Evolutionary conservation across 2,113 vertebrate species (phyloP).

Genomic region (Galemys pyrenaicus): DNA sequence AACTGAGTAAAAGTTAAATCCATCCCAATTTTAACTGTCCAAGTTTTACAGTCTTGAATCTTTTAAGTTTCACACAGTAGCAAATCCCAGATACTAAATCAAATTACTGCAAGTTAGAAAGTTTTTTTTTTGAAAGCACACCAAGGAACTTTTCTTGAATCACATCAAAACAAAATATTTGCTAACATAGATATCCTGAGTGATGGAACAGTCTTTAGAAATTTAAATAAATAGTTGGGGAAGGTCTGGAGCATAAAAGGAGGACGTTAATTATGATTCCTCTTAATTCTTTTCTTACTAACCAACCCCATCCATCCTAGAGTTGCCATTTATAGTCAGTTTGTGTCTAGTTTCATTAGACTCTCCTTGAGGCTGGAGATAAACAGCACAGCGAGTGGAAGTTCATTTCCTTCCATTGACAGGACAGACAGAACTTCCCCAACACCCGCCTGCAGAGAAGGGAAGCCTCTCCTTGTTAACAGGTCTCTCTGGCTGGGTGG

Average conservation of each 20-base stretch:
- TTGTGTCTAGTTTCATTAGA: not conserved
- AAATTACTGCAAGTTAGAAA: not conserved
- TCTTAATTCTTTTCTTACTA: conserved; percentile 8
- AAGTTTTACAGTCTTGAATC: conserved; percentile 28
- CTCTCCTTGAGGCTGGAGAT: not conserved
- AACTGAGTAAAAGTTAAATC: conserved; percentile 34
- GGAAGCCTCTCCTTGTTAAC: not conserved
- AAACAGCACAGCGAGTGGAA: not conserved
- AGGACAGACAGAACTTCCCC: not conserved
- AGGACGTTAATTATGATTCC: not conserved
- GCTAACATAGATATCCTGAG: not conserved
- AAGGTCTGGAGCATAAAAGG: not conserved
- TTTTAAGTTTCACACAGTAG: not conserved
- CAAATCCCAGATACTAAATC: not conserved
- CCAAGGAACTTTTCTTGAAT: not conserved
- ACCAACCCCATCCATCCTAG: not conserved
- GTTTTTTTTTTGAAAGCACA: not conserved
- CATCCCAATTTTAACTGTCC: conserved; percentile 30
- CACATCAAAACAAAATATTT: conserved; percentile 13
- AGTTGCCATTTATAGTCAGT: not conserved
- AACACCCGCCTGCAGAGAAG: not conserved
- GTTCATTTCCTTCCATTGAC: not conserved
- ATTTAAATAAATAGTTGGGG: not conserved
- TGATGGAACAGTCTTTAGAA: not conserved
- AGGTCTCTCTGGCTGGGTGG: not conserved